phyloP scores from a whole-genome alignment of 2,113 vertebrate species.

The Phyllopteryx taeniolatus region DNA sequence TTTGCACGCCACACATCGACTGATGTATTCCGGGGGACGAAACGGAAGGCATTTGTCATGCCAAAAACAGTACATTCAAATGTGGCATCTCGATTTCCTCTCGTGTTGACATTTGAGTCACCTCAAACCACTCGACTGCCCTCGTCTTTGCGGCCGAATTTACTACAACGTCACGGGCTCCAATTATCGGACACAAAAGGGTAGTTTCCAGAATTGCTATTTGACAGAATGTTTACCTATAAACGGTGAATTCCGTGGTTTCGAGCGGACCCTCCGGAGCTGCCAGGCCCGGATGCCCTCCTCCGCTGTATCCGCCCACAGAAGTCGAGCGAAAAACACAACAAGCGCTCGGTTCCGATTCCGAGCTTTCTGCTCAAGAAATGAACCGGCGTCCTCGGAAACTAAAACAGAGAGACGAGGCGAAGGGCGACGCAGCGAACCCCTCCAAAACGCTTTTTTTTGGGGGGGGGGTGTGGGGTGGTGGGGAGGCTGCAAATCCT shows the following conservation, averaged over 20 bases:
- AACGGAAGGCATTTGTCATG: conserved; percentile 1
- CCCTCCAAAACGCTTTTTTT: conserved; percentile 34
- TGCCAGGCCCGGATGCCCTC: conserved; percentile 72
- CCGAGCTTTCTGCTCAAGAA: conserved; percentile 21
- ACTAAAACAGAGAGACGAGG: neutral
- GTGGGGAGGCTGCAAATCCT: conserved; percentile 14
- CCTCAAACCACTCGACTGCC: neutral
- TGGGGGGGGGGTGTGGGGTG: too few relatives aligned
- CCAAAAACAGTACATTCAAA: neutral
- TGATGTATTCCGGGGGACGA: neutral
- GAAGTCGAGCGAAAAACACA: conserved; percentile 31
- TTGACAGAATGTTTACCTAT: conserved; percentile 58
- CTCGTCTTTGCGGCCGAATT: neutral
- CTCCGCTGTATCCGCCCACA: conserved; percentile 66
- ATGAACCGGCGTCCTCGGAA: conserved; percentile 25
- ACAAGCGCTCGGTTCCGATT: conserved; percentile 8
- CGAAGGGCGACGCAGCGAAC: conserved; percentile 7
- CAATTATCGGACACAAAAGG: conserved; percentile 14
- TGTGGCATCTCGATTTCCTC: conserved; percentile 26
- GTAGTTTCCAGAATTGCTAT: too few relatives aligned
- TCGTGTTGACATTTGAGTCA: conserved; percentile 29
- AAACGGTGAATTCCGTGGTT: conserved; percentile 56
- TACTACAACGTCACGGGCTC: neutral
- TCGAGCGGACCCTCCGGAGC: conserved; percentile 56
- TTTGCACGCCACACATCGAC: neutral